Evolutionary conservation across 2,797 vertebrate species (phyloP).

Genomic region (Microctenopoma steveboyesi): DNA sequence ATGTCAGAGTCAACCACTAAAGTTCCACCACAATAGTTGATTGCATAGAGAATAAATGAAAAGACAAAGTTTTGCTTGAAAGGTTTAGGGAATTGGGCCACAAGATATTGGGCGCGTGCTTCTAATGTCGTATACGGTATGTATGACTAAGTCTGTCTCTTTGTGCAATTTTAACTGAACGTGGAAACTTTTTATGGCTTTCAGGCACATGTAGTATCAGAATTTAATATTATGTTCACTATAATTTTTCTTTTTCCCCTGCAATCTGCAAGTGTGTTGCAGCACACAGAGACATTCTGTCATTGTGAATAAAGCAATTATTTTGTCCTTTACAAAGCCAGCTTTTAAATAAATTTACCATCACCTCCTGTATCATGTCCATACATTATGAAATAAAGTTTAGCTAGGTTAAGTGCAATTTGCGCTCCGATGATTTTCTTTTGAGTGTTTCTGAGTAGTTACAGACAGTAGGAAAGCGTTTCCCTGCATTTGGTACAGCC

Average conservation of each 20-base stretch:
- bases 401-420: slow-evolving; percentile 57
- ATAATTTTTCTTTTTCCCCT: slow-evolving; percentile 8
- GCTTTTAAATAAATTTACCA: slow-evolving; percentile 47
- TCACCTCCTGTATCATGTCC: slow-evolving; percentile 39
- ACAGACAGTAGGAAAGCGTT: slow-evolving; percentile 82
- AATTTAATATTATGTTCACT: slow-evolving; percentile 14
- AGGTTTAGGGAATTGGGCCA: slow-evolving; percentile 46
- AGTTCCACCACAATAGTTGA: slow-evolving; percentile 68
- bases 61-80: slow-evolving; percentile 55
- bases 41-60: slow-evolving; percentile 51
- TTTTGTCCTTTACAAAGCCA: slow-evolving; percentile 36
- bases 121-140: slow-evolving; percentile 15
- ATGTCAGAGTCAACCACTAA: slow-evolving; percentile 52
- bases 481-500: slow-evolving; percentile 77
- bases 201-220: neutral
- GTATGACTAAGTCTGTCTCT: slow-evolving; percentile 11
- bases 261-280: slow-evolving; percentile 18
- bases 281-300: slow-evolving; percentile 14
- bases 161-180: neutral
- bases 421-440: slow-evolving; percentile 58
- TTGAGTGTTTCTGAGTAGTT: slow-evolving; percentile 85
- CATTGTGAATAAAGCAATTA: slow-evolving; percentile 25
- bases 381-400: slow-evolving; percentile 56
- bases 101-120: slow-evolving; percentile 18
- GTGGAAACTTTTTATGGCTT: slow-evolving; percentile 1